A percentile compares a stretch with the other conserved stretches of the same genome.
These are phyloP conservation scores for Stichodactyla helianthus DNA, from an alignment of 64 coral and sea anemone genomes.

Conservation along the genomic window DNA sequence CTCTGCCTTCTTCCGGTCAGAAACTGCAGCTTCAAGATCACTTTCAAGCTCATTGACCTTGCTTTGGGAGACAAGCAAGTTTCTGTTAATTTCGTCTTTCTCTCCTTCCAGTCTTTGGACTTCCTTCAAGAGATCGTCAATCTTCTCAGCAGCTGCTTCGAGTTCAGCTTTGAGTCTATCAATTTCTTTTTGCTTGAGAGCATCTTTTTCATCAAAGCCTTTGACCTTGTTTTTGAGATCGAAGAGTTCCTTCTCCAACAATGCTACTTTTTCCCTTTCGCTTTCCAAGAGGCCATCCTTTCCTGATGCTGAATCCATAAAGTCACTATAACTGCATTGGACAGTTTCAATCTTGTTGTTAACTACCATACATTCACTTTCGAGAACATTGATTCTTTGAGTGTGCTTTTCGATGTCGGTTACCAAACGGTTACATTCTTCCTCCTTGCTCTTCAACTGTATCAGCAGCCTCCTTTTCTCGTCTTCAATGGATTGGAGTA, in stretches of 20 bases:
- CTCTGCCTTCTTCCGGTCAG: conserved; percentile 75
- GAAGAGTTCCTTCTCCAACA: conserved; percentile 53
- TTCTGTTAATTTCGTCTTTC: conserved; percentile 70
- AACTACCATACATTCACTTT: conserved; percentile 73
- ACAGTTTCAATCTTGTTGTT: conserved; percentile 62
- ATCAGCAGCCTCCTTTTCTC: conserved; percentile 61
- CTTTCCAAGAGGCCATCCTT: conserved; percentile 53
- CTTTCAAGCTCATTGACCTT: conserved; percentile 76
- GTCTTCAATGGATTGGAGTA: conserved; percentile 58
- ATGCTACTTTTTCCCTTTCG: conserved; percentile 64
- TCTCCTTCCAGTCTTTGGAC: conserved; percentile 75
- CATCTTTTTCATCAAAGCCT: conserved; percentile 62
- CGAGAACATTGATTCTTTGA: conserved; percentile 66
- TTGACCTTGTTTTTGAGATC: conserved; percentile 56
- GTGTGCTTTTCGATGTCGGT: conserved; percentile 65
- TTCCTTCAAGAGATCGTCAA: conserved; percentile 48
- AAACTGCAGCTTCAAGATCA: conserved; percentile 62
- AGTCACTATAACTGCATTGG: conserved; percentile 72
- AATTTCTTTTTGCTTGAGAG: conserved; percentile 62
- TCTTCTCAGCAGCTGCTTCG: conserved; percentile 64
- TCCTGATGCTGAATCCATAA: conserved; percentile 47
- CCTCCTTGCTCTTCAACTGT: conserved; percentile 59
- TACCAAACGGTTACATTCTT: conserved; percentile 66
- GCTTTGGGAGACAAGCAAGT: conserved; percentile 57
- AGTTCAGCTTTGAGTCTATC: conserved; percentile 82